phyloP scores from a whole-genome alignment of 2,113 vertebrate species.

The Ornithorhynchus anatinus region DNA sequence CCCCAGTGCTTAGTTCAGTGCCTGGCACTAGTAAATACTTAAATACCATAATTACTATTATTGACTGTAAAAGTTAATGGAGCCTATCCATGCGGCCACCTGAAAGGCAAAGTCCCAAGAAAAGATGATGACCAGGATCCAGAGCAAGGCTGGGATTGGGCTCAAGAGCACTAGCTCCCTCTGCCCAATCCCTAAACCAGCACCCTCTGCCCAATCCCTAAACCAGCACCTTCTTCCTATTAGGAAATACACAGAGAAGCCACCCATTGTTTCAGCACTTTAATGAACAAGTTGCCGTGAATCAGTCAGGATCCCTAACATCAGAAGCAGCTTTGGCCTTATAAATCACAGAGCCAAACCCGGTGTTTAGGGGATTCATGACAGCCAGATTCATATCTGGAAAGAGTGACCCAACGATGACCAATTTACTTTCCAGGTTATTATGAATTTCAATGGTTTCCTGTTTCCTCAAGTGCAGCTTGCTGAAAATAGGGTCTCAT shows the following conservation, averaged over 20 bases:
- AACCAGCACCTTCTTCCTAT: not conserved
- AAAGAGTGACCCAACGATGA: constrained; percentile 54
- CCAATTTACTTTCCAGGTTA: constrained; percentile 43
- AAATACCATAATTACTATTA: no score
- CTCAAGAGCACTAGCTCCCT: not conserved
- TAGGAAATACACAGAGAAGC: not conserved
- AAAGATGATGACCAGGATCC: not conserved
- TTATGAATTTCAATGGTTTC: constrained; percentile 61
- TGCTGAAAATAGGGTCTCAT: constrained; percentile 54
- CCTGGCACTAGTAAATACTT: no score
- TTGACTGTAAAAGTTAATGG: no score
- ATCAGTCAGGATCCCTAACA: constrained; percentile 7
- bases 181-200: not conserved
- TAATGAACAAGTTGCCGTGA: not conserved
- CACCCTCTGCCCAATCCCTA: no score
- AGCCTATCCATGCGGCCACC: no score
- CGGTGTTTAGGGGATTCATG: constrained; percentile 20
- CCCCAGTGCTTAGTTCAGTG: no score
- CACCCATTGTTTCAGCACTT: not conserved
- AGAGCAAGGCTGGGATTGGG: not conserved
- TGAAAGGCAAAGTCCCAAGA: not conserved
- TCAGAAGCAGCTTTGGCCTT: constrained; percentile 11
- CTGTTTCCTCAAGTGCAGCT: constrained; percentile 41
- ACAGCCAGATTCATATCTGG: constrained; percentile 48
- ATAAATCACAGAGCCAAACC: constrained; percentile 27